A percentile compares a stretch with the other conserved stretches of the same genome.
Evolutionary conservation across 2,113 vertebrate species (phyloP).

Genomic region (Boleophthalmus pectinirostris): DNA sequence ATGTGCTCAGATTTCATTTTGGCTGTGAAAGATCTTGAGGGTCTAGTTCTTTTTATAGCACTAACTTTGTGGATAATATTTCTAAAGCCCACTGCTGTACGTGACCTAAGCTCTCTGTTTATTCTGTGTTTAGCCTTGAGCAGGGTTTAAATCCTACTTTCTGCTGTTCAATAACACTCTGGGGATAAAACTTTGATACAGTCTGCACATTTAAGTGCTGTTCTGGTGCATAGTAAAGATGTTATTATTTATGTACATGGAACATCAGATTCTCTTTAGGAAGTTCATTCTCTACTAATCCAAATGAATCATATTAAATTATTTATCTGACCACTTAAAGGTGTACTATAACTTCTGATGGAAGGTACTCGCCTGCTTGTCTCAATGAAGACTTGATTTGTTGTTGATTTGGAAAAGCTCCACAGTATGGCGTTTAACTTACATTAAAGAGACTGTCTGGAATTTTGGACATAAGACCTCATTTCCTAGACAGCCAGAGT

Average conservation of each 20-base stretch:
- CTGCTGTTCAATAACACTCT: constrained; percentile 25
- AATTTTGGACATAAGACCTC: too few species aligned
- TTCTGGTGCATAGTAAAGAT: not conserved
- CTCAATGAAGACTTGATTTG: too few species aligned
- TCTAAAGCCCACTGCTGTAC: constrained; percentile 43
- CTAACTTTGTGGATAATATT: constrained; percentile 39
- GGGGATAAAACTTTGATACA: constrained; percentile 18
- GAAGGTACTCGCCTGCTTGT: too few species aligned
- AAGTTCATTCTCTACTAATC: too few species aligned
- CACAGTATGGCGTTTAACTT: too few species aligned
- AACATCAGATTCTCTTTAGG: too few species aligned
- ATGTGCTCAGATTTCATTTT: constrained; percentile 32
- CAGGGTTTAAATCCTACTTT: constrained; percentile 36
- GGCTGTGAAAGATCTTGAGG: constrained; percentile 27
- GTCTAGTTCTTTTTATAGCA: constrained; percentile 31
- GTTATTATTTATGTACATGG: not conserved
- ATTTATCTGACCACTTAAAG: too few species aligned
- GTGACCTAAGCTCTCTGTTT: constrained; percentile 46
- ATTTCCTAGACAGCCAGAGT: too few species aligned
- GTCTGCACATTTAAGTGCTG: constrained; percentile 1
- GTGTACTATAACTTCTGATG: too few species aligned
- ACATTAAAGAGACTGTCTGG: too few species aligned
- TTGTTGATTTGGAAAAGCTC: too few species aligned
- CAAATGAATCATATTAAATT: too few species aligned
- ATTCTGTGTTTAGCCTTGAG: constrained; percentile 46